Evolutionary conservation across 1,140 invertebrate species (phyloP), one percentile per base, ranked within the genome.

Genomic region (Triops longicaudatus): DNA sequence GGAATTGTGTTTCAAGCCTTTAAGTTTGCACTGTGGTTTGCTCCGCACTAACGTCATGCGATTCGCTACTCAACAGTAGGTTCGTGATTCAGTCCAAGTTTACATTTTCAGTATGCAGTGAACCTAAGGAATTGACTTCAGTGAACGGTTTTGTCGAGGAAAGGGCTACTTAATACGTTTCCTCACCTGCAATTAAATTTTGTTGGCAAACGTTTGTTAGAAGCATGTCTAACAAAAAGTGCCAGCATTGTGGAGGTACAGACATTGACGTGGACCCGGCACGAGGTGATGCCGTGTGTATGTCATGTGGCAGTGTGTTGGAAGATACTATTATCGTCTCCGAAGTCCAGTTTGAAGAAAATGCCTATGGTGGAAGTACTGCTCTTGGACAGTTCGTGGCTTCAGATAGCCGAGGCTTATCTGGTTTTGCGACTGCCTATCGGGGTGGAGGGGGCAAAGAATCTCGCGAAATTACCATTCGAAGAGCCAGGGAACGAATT

Each of bases 251-350:
- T 87, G 95, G 94, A 9, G 95, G 94, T 76, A 93, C 91, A n/a
- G 93, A 97, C 73, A 94, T 98, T 77, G 96, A 98, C 85, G 91
- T 91, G 75, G 96, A 98, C 85, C 91, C 93, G 81, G 89, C 92
- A 43, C 86, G 96, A 82, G 97, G 96, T 73, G 95, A 98, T 89
- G 93, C 94, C 50, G 95, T 98, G 0, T 99, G 98, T 86, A 98
- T 93, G 42, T 91, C 91, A 81, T 99, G 98, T 87, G 98, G 97
- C 72, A 91, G 93, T 42, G 97, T 99, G 2, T 84, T 99, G 3
- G 97, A 98, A 83, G 96, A 98, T 81, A 95, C 93, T 81, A 91
- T 96, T 73, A 99, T 99, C 82, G 96, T 99, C 28, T 94, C 93
- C 4, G 97, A 99, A 84, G 90, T 98, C 74, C 93, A 97, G 83